phyloP scores from a whole-genome alignment of 2,888 invertebrate species.

The Ptychoptera albimana region DNA sequence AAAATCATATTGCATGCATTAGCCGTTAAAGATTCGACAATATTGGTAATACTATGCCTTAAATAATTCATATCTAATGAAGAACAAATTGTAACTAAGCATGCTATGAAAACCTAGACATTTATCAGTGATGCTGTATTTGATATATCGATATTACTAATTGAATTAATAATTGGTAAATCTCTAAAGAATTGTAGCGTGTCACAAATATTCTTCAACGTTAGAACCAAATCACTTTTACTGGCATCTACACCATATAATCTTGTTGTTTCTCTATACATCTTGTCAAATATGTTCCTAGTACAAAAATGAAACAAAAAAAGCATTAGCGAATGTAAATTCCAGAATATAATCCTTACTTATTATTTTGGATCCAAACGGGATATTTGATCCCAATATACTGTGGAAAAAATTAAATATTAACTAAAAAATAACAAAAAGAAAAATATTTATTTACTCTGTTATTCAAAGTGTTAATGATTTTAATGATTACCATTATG shows the following conservation, averaged over 20 bases:
- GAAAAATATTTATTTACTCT: too few species aligned
- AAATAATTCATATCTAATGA: too few species aligned
- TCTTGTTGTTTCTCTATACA: slow-evolving; percentile 21
- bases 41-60: too few species aligned
- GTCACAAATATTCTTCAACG: slow-evolving; percentile 21
- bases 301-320: not conserved
- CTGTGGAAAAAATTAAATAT: too few species aligned
- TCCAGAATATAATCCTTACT: slow-evolving; percentile 12
- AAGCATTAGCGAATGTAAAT: too few species aligned
- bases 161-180: slow-evolving; percentile 8
- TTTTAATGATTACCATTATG: slow-evolving; percentile 23
- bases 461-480: slow-evolving; percentile 10
- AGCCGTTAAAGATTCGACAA: too few species aligned
- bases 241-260: slow-evolving; percentile 16
- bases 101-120: too few species aligned
- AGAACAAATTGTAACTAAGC: too few species aligned
- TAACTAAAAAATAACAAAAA: too few species aligned
- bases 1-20: slow-evolving; percentile 1
- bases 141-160: too few species aligned
- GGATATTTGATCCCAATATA: slow-evolving; percentile 10
- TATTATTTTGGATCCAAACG: slow-evolving; percentile 19
- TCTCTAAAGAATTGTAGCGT: slow-evolving; percentile 22
- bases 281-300: slow-evolving; percentile 22
- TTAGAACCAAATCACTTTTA: slow-evolving; percentile 22
- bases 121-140: too few species aligned